Percentiles rank a stretch among this genome's conserved stretches.
phyloP scores from a whole-genome alignment of 2,797 vertebrate species.

The Nannoperca obscura region DNA sequence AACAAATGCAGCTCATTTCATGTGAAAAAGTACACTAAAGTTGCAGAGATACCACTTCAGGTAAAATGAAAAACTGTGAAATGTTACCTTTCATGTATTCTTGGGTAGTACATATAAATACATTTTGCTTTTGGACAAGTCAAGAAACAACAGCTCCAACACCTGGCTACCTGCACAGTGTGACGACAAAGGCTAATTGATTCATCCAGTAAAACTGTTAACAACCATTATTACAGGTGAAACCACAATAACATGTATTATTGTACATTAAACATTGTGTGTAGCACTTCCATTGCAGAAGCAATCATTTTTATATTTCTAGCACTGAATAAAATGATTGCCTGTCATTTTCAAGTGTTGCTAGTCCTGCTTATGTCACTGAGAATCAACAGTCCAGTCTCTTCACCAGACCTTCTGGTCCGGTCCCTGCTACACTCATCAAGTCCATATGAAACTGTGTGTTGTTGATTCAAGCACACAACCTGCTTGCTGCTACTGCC shows the following conservation, averaged over 20 bases:
- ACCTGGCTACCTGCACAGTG: not conserved
- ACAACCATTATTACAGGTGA: not conserved
- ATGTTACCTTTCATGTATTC: not conserved
- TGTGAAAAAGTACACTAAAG: not conserved
- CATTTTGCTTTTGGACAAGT: not conserved
- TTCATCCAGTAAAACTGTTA: not conserved
- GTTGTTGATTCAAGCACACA: not conserved
- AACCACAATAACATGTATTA: not conserved
- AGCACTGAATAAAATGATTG: not conserved
- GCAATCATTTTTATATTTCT: not conserved
- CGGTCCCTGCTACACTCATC: not conserved
- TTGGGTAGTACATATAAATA: not conserved
- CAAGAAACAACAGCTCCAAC: not conserved
- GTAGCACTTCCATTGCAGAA: not conserved
- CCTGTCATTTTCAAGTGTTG: not conserved
- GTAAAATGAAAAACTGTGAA: not conserved
- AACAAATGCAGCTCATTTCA: not conserved
- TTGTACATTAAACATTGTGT: not conserved
- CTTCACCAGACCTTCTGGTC: not conserved
- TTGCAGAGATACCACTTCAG: not conserved
- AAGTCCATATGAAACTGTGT: not conserved
- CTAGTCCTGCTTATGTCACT: not conserved
- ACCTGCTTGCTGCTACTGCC: not conserved
- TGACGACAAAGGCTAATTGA: not conserved
- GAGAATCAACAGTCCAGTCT: not conserved